Conservation (phyloP, 1,140 invertebrate genomes). For the Melipona quadrifasciata region DNA sequence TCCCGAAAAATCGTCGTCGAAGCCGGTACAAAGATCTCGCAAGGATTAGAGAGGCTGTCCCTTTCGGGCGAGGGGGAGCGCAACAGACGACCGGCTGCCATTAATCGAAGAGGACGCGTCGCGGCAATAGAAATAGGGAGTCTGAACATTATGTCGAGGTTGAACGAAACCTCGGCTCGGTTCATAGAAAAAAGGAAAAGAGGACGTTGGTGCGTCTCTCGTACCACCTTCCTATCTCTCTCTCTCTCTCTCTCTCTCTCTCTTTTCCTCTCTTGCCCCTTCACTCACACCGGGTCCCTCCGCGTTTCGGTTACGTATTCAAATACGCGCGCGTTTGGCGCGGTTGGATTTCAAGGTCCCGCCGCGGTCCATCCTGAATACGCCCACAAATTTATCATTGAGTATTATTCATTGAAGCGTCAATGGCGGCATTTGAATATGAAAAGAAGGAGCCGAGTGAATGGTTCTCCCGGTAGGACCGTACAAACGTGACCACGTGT, state of each 20-base stretch:
- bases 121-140: constrained; percentile 49
- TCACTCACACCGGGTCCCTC: not conserved
- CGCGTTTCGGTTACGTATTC: constrained; percentile 63
- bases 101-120: constrained; percentile 31
- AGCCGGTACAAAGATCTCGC: not conserved
- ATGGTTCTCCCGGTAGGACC: constrained; percentile 62
- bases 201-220: constrained; percentile 10
- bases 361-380: constrained; percentile 78
- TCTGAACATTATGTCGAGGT: constrained; percentile 63
- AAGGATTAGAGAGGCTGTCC: not conserved
- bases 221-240: constrained; percentile 44
- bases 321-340: constrained; percentile 71
- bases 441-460: constrained; percentile 80
- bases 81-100: too few species aligned
- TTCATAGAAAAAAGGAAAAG: constrained; percentile 43
- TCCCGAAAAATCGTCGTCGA: not conserved
- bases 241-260: constrained; percentile 34
- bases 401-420: constrained; percentile 82
- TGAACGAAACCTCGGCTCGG: constrained; percentile 52
- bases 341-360: constrained; percentile 78
- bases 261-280: constrained; percentile 13
- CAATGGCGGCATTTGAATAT: constrained; percentile 82
- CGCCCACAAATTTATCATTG: constrained; percentile 82
- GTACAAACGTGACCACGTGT: not conserved
- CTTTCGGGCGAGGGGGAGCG: too few species aligned